Percentiles rank a stretch among this genome's conserved stretches.
phyloP scores from a whole-genome alignment of 2,888 invertebrate genomes.

The Thalpophila matura region DNA sequence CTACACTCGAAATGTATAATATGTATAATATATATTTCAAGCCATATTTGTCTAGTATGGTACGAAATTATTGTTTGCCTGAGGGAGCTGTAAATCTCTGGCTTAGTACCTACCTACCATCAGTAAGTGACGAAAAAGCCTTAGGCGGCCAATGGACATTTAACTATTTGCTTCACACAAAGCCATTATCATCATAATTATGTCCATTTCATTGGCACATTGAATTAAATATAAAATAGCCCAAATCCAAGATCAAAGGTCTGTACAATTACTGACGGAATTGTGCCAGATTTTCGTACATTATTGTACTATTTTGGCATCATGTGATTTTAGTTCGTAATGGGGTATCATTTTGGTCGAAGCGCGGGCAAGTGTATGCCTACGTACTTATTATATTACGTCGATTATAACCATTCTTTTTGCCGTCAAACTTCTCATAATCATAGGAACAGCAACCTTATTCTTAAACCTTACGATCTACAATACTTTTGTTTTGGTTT shows the following conservation, averaged over 20 bases:
- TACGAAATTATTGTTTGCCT: slow-evolving; percentile 37
- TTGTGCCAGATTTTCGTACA: slow-evolving; percentile 68
- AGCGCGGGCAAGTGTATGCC: slow-evolving; percentile 76
- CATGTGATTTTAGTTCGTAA: slow-evolving; percentile 78
- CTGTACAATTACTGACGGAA: slow-evolving; percentile 68
- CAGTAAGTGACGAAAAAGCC: slow-evolving; percentile 56
- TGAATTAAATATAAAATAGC: slow-evolving; percentile 56
- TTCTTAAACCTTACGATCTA: slow-evolving; percentile 47
- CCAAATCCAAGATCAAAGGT: slow-evolving; percentile 77
- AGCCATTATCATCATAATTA: slow-evolving; percentile 44
- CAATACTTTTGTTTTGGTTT: slow-evolving; percentile 38
- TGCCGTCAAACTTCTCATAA: background rate
- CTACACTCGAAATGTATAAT: slow-evolving; percentile 14
- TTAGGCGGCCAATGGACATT: slow-evolving; percentile 37
- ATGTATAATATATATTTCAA: slow-evolving; percentile 28
- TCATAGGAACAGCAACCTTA: slow-evolving; percentile 23
- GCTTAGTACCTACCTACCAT: slow-evolving; percentile 21
- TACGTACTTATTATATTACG: slow-evolving; percentile 77
- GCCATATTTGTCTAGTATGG: slow-evolving; percentile 44
- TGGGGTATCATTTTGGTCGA: slow-evolving; percentile 77
- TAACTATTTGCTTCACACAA: slow-evolving; percentile 35
- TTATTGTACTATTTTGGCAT: slow-evolving; percentile 71
- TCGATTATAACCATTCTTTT: slow-evolving; percentile 35
- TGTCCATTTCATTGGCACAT: slow-evolving; percentile 49
- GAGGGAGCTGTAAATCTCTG: slow-evolving; percentile 38